These are phyloP conservation scores for Columba guinea DNA, from an alignment of 2,797 vertebrate genomes.

Conservation along the genomic window DNA sequence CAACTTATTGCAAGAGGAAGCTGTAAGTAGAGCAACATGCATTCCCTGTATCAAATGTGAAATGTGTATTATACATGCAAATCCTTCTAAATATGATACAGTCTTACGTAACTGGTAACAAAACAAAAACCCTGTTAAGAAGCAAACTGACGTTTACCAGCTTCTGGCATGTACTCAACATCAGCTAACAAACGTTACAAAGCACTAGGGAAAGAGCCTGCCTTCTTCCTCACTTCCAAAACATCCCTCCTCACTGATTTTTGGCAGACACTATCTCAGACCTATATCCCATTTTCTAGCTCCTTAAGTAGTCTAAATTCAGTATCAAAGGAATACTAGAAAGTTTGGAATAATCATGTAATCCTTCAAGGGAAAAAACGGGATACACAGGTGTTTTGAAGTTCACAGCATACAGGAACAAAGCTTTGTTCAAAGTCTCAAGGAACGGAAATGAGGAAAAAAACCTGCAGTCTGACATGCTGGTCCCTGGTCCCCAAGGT, in stretches of 20 bases:
- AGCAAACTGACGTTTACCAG: accelerated
- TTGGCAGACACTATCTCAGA: background rate
- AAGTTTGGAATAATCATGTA: background rate
- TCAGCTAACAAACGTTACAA: background rate
- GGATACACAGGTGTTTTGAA: background rate
- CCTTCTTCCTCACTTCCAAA: background rate
- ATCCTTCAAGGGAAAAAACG: background rate
- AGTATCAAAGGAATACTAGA: background rate
- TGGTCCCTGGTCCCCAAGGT: background rate
- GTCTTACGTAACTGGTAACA: background rate
- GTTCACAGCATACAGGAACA: background rate
- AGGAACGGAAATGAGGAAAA: background rate
- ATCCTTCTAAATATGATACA: background rate
- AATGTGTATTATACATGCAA: background rate
- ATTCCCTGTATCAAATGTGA: background rate
- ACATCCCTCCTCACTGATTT: background rate
- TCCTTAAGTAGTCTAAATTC: background rate
- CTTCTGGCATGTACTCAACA: background rate
- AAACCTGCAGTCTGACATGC: background rate
- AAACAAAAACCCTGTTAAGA: background rate
- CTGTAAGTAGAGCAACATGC: background rate
- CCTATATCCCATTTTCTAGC: background rate
- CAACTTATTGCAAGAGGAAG: background rate
- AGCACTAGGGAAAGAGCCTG: background rate
- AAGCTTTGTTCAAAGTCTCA: background rate